Conservation (phyloP, 2,797 vertebrate genomes). For the Dendrocincla tyrannina region DNA sequence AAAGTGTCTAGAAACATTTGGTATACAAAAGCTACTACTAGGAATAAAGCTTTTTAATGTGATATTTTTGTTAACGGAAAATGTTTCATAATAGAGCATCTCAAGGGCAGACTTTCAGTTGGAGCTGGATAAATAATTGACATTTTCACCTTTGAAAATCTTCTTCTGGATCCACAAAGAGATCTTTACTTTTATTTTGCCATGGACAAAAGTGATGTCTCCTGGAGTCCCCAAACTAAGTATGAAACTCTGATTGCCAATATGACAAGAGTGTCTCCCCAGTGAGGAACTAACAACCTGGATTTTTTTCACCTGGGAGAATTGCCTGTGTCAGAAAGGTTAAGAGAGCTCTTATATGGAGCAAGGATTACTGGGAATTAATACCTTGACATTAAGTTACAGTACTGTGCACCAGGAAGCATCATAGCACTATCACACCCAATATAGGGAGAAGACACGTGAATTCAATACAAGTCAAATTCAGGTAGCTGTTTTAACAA, state of each 20-base stretch:
- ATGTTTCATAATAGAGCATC: neutral
- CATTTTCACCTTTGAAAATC: neutral
- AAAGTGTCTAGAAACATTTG: neutral
- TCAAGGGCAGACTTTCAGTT: neutral
- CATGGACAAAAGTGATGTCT: neutral
- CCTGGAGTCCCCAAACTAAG: neutral
- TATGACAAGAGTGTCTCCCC: neutral
- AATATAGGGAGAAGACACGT: neutral
- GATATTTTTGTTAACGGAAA: neutral
- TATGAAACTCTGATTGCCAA: neutral
- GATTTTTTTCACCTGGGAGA: neutral
- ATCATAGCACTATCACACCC: neutral
- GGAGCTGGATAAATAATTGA: neutral
- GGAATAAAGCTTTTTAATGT: neutral
- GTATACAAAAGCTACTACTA: neutral
- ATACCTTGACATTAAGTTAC: neutral
- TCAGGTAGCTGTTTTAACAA: accelerated
- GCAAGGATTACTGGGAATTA: neutral
- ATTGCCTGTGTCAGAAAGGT: neutral
- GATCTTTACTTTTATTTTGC: neutral
- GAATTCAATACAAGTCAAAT: neutral
- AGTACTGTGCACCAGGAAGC: neutral
- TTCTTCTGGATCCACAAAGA: neutral
- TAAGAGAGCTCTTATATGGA: neutral
- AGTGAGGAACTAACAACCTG: neutral